Conservation (phyloP, 2,888 invertebrate genomes). For the Oasisia sp. region DNA sequence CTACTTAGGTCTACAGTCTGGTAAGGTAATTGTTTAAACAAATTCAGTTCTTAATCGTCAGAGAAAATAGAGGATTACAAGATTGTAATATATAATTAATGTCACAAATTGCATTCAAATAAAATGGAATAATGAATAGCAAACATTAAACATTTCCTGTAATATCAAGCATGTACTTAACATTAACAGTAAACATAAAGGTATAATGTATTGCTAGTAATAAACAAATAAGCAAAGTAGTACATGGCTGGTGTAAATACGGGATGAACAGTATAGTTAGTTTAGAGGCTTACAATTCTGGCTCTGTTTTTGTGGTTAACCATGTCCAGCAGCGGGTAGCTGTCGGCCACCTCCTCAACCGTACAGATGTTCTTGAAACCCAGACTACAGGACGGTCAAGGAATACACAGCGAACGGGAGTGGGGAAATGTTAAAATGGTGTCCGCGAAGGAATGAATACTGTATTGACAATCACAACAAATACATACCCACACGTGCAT, state of each 20-base stretch:
- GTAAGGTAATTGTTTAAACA: not conserved
- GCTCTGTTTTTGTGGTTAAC: conserved; percentile 63
- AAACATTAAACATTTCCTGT: too few relatives aligned
- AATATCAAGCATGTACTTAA: too few relatives aligned
- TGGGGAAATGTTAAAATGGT: not conserved
- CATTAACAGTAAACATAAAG: too few relatives aligned
- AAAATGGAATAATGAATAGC: too few relatives aligned
- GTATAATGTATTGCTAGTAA: too few relatives aligned
- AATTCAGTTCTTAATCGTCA: too few relatives aligned
- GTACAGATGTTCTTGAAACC: conserved; percentile 62
- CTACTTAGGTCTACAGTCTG: not conserved
- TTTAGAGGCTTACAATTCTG: not conserved
- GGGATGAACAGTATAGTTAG: not conserved
- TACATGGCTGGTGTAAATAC: not conserved
- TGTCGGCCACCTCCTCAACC: conserved; percentile 60
- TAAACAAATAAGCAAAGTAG: not conserved
- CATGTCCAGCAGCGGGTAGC: conserved; percentile 65
- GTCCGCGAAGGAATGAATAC: not conserved
- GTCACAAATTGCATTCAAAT: too few relatives aligned
- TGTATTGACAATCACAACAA: not conserved
- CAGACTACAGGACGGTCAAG: conserved; percentile 48
- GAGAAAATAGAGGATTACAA: too few relatives aligned
- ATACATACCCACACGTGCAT: not conserved
- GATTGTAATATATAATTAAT: too few relatives aligned
- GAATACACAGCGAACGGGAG: not conserved